Evolutionary conservation across 2,888 invertebrate genomes (phyloP), one percentile per base, ranked within the genome.

Genomic region (Subacronicta megacephala): DNA sequence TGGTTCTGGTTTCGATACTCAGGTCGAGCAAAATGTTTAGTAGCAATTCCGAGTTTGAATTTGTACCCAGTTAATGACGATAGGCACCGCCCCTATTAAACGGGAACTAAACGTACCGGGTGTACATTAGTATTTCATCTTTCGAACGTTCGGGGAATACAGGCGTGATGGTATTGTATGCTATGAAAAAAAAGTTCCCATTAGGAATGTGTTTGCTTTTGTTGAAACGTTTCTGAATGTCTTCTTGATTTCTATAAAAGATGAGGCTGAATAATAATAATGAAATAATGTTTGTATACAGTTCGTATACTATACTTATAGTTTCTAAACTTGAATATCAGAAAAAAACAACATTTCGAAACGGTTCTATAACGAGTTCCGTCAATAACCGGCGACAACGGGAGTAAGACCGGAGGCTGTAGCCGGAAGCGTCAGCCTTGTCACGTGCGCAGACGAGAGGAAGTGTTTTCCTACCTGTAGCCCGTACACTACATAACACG

Each of bases 361-460:
- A 51, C 55, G 58, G 57, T 51, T 71, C 65, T 59, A 51, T 52
- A 44, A 17, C 29, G 40, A 50, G 66, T 66, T 62, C 61, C 76
- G 81, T 79, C 79, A 77, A 72, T 68, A 60, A 57, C 51, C 41
- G 18, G 54, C 38, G 43, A 59, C 57, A 45, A 52, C 50, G 36
- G 33, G 64, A 65, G 65, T 62, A 65, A 64, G 60, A 67, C 77
- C 85, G 86, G 89, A 86, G 74, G 81, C 80, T 76, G 66, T 60
- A 81, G 81, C 84, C 89, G 92, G 91, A 91, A 79, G 81, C 83
- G 87, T 88, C 85, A 82, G 77, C 73, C 71, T 72, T 80, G 84
- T 84, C 79, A 81, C 80, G 75, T 63, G 72, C 76, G 78, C 79
- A 75, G 52, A 65, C 60, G 72, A 66, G 84, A 81, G 89, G 88